Base-by-base conservation (phyloP, 2,113 vertebrate species). In the Numida meleagris region DNA sequence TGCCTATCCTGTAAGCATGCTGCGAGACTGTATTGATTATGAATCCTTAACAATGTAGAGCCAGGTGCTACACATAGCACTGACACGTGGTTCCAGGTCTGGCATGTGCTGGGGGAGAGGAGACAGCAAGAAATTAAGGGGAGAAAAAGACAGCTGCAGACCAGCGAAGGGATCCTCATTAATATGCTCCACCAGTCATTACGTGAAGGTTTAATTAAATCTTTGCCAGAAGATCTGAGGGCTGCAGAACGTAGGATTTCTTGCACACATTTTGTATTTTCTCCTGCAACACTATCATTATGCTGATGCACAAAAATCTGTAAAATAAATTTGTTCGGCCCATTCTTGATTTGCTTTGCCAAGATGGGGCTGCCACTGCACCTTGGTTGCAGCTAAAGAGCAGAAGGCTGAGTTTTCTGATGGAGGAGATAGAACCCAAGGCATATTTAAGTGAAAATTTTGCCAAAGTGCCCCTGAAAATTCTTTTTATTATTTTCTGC, bases 131-230 rank as follows among this genome's bases (percentile, higher is more conserved):
- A 86, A 94, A 83, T 65, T 33, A 67, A 74, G 45, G 75, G 58
- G 23, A 7, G 67, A 65, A 88, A 90, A 75, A 71, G 79, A 93
- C 25, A 90, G 73, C 88, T 93, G 18, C 46, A 72, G 68, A 82
- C 79, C 72, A 93, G 79, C 43, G 42, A 58, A 72, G 18, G 68
- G 72, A 86, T 24, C 40, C 57, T 90, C 65, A 71, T 88, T 91
- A 78, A 86, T 50, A 82, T 23, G 34, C 72, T 61, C 1, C 5
- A 13, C 45, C 78, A 75, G 42, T 78, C 61, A 57, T 81, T 86
- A 61, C 75, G 27, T 57, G 85, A 91, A 82, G 53, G 70, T 81
- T 91, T 77, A 85, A 51, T 19, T 68, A 14, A 43, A 63, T 87
- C 51, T 88, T 90, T 67, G n/a, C 66, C 72, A n/a, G 75, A 91